Base-by-base conservation (phyloP, 2,113 vertebrate species). In the Cynopterus brachyotis region DNA sequence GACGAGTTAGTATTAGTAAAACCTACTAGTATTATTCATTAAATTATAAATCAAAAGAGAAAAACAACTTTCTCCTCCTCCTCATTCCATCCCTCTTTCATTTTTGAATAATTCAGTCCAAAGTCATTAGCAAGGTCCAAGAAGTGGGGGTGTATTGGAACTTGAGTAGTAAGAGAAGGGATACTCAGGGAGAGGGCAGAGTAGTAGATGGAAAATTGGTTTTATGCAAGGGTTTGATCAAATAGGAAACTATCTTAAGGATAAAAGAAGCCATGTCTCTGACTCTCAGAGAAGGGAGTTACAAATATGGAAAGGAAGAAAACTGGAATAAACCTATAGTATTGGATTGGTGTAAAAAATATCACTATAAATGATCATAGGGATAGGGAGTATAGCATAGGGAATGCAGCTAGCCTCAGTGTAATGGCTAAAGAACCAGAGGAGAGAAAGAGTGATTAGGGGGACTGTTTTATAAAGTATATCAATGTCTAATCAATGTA, bases 11-110 rank as follows among this genome's bases (percentile, higher is more conserved):
- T 70, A 37, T 50, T 79, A 90, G 40, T 60, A 90, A 95, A 87
- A 42, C 2, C n/a, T 91, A 9, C 40, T 53, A 66, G 35, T 32
- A 40, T 47, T 70, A 70, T 42, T 67, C 37, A 59, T 35, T 62
- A 92, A 92, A 59, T 85, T 90, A 10, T 24, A 95, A 86, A 20
- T 45, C n/a, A 92, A 70, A 89, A 76, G 26, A 83, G 24, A 85
- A 84, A 86, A 89, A 60, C 0, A 32, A 20, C 32, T 66, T 78
- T 84, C 19, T 85, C 37, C 9, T 83, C 59, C 6, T 89, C 19
- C 19, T 85, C 37, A 12, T 53, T 1, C 8, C 53, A 26, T 5
- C 6, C 2, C 4, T 3, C 11, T 60, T 64, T 5, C 37, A 16
- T 78, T 94, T 3, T 26, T 35, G 16, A 86, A 64, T 19, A 89